Percentiles rank a stretch among this genome's conserved stretches.
Evolutionary conservation across 2,113 vertebrate genomes (phyloP).

Genomic region (Hyperopisus bebe): DNA sequence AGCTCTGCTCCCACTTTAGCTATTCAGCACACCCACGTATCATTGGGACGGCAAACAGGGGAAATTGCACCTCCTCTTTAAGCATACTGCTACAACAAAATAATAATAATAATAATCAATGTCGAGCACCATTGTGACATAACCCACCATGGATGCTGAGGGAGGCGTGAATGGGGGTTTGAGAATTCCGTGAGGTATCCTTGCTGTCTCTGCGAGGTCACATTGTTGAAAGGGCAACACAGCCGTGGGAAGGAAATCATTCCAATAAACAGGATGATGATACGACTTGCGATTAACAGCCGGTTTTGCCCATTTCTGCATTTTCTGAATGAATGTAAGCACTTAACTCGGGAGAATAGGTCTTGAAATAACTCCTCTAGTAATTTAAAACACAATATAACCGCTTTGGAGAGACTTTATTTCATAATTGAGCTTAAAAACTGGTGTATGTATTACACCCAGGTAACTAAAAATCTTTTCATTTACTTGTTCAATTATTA

Average conservation of each 20-base stretch:
- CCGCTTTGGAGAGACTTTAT: not conserved
- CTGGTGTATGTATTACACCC: not conserved
- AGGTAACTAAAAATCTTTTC: not conserved
- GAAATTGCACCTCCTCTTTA: not conserved
- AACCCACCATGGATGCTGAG: not conserved
- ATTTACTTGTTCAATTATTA: not conserved
- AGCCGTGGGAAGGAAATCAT: not conserved
- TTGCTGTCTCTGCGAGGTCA: not conserved
- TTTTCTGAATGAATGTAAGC: not conserved
- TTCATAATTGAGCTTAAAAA: not conserved
- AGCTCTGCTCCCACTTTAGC: not conserved
- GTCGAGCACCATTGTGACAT: not conserved
- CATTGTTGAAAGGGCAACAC: not conserved
- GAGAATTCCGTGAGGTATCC: not conserved
- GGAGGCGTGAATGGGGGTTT: not conserved
- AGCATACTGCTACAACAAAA: not conserved
- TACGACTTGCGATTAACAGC: not conserved
- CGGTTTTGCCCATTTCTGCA: not conserved
- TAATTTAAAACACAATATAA: not conserved
- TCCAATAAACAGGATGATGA: not conserved
- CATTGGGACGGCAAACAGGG: not conserved
- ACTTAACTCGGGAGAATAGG: not conserved
- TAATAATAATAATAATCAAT: not conserved
- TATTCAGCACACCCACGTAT: not conserved
- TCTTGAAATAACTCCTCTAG: not conserved